Evolutionary conservation across 2,888 invertebrate genomes (phyloP).

Genomic region (Lapara coniferarum): DNA sequence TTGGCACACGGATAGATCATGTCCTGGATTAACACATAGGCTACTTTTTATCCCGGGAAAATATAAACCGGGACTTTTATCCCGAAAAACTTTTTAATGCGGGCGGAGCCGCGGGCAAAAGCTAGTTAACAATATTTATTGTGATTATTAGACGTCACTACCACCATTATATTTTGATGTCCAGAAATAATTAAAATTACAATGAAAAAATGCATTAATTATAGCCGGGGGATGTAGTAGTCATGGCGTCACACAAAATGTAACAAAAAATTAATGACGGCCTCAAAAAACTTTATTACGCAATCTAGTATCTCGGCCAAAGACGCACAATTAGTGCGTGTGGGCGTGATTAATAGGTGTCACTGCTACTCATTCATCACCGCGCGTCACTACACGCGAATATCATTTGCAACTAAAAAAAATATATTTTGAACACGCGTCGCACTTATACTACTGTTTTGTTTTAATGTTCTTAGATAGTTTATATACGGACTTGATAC

Average conservation of each 20-base stretch:
- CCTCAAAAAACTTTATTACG: constrained; percentile 17
- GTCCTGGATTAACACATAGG: no score
- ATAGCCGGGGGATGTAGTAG: constrained; percentile 8
- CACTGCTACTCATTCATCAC: constrained; percentile 12
- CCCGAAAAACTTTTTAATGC: no score
- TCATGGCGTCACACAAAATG: constrained; percentile 11
- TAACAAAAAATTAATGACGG: constrained; percentile 13
- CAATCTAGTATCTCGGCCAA: constrained; percentile 10
- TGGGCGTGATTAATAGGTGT: constrained; percentile 22
- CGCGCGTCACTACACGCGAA: constrained; percentile 7
- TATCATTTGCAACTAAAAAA: constrained; percentile 2
- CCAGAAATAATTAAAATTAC: no score
- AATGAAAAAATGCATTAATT: constrained; percentile 2
- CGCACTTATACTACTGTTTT: no score
- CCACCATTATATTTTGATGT: no score
- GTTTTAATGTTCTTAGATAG: no score
- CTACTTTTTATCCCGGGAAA: no score
- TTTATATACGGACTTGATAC: no score
- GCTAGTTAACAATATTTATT: no score
- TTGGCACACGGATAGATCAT: no score
- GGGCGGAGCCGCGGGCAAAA: no score
- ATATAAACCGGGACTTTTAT: no score
- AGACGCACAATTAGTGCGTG: constrained; percentile 19
- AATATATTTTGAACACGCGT: neutral
- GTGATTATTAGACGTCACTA: neutral